These are phyloP conservation scores for Neocrepidodera transversa DNA, from an alignment of 2,888 invertebrate genomes.

Conservation along the genomic window DNA sequence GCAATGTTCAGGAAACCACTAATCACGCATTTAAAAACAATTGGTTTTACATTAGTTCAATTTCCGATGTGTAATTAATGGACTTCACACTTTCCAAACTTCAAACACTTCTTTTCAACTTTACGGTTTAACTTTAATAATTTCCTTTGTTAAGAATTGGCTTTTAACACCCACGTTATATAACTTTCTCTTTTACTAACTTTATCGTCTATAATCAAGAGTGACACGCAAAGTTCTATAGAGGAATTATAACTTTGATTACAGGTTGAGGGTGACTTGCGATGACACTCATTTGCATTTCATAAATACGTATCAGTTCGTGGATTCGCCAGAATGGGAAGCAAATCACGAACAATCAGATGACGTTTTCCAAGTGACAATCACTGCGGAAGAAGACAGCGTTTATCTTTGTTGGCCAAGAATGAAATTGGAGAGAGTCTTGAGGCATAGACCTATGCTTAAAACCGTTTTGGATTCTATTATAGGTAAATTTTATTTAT, in stretches of 20 bases:
- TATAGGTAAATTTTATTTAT: slow-evolving; percentile 66
- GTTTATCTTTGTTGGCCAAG: slow-evolving; percentile 82
- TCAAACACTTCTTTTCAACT: no score
- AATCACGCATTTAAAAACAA: no score
- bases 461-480: slow-evolving; percentile 79
- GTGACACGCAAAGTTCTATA: no score
- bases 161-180: no score
- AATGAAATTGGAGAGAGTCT: slow-evolving; percentile 75
- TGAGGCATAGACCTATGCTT: slow-evolving; percentile 76
- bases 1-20: no score
- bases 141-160: no score
- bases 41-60: no score
- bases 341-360: slow-evolving; percentile 79
- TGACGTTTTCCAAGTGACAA: slow-evolving; percentile 81
- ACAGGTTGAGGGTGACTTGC: slow-evolving; percentile 81
- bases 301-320: slow-evolving; percentile 81
- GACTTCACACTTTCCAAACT: no score
- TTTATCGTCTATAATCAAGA: no score
- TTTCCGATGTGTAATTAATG: no score
- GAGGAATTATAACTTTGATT: slow-evolving; percentile 1
- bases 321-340: slow-evolving; percentile 92
- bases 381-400: slow-evolving; percentile 79
- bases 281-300: slow-evolving; percentile 84
- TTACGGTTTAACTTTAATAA: no score
- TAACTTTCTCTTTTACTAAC: no score